Evolutionary conservation across 2,797 vertebrate species (phyloP).

Genomic region (Toxotes lorentzi): DNA sequence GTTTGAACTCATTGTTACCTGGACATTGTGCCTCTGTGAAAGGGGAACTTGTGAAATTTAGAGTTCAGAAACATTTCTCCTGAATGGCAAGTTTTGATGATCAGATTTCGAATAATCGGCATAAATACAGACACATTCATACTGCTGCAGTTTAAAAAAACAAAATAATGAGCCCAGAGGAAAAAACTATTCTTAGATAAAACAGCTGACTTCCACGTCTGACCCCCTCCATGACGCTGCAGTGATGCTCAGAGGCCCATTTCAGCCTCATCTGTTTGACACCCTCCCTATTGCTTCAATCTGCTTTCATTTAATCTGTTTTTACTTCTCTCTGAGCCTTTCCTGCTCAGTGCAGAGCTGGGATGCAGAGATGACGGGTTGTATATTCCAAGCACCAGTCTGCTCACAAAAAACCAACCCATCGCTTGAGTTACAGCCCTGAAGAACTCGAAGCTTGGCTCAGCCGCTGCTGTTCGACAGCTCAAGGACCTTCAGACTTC

Average conservation of each 20-base stretch:
- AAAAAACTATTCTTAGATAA: not conserved
- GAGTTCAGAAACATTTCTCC: not conserved
- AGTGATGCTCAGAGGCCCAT: conserved; percentile 24
- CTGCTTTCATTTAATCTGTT: conserved; percentile 10
- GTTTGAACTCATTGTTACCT: not conserved
- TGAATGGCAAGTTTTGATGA: not conserved
- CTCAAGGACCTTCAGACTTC: conserved; percentile 74
- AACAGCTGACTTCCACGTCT: not conserved
- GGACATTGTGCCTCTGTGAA: not conserved
- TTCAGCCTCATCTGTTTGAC: conserved; percentile 11
- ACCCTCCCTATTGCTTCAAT: conserved; percentile 18
- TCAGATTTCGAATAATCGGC: not conserved
- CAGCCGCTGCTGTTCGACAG: conserved; percentile 49
- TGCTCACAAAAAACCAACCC: conserved; percentile 17
- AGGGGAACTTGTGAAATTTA: not conserved
- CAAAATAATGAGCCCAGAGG: not conserved
- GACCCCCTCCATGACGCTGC: not conserved
- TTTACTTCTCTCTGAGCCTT: conserved; percentile 10
- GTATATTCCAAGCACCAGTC: conserved; percentile 19
- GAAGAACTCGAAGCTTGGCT: conserved; percentile 33
- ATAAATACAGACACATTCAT: not conserved
- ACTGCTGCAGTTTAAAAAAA: not conserved
- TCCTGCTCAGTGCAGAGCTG: not conserved
- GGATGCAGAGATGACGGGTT: conserved; percentile 24
- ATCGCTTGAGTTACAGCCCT: conserved; percentile 45